Percentiles rank a stretch among this genome's conserved stretches.
Conservation (phyloP, 2,797 vertebrate genomes). For the Eurystomus glaucurus region DNA sequence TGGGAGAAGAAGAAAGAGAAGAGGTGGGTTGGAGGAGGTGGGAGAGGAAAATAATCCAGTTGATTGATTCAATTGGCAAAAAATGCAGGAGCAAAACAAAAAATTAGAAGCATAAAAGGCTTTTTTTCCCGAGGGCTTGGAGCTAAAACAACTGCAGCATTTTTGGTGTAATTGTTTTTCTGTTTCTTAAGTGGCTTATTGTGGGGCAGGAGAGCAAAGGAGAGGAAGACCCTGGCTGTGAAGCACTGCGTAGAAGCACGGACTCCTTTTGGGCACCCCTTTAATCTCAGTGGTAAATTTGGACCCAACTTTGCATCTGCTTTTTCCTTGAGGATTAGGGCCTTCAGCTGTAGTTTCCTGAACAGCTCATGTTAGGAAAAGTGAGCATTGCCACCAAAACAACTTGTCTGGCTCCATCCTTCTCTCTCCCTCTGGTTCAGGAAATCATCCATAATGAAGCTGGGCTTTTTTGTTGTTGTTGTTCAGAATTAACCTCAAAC, state of each 20-base stretch:
- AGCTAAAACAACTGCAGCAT: not conserved
- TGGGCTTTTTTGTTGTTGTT: not conserved
- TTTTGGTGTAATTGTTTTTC: constrained; percentile 21
- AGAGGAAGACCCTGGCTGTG: not conserved
- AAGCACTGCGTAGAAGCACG: not conserved
- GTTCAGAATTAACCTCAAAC: not conserved
- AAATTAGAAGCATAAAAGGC: not conserved
- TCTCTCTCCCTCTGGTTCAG: not conserved
- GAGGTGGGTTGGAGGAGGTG: not conserved
- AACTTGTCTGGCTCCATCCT: not conserved
- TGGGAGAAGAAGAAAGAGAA: not conserved
- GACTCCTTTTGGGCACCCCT: not conserved
- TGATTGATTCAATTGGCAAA: constrained; percentile 12
- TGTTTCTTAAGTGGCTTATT: not conserved
- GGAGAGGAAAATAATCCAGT: not conserved
- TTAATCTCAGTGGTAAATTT: not conserved
- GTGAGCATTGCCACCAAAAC: not conserved
- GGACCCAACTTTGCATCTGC: not conserved
- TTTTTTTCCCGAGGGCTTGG: not conserved
- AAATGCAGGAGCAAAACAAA: not conserved
- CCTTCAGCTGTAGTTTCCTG: not conserved
- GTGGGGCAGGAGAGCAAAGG: not conserved
- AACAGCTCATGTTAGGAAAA: not conserved
- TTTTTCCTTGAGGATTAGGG: not conserved
- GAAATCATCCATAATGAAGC: not conserved